Evolutionary conservation across 2,797 vertebrate species (phyloP).

Genomic region (Meda fulgida): DNA sequence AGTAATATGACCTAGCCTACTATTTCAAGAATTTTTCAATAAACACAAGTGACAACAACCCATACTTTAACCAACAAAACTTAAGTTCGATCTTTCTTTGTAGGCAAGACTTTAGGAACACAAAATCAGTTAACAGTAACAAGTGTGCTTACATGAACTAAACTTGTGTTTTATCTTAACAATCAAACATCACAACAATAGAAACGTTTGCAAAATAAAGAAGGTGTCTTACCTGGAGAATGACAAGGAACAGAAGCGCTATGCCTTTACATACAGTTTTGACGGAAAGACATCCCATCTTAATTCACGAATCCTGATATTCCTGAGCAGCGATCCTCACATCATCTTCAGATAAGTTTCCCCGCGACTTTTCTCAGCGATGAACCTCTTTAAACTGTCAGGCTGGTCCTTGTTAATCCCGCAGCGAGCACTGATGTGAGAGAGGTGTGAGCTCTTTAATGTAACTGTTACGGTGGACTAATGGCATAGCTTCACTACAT

Average conservation of each 20-base stretch:
- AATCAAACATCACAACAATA: neutral
- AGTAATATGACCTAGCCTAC: neutral
- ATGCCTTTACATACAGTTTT: neutral
- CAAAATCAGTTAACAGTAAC: neutral
- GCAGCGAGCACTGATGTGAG: neutral
- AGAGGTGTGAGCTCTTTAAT: neutral
- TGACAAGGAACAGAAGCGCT: conserved; percentile 2
- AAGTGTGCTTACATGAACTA: neutral
- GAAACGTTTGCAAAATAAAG: conserved; percentile 2
- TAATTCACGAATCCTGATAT: neutral
- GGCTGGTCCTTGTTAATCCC: neutral
- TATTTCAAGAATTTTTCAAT: neutral
- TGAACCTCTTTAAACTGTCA: neutral
- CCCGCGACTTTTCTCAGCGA: neutral
- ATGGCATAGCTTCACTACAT: neutral
- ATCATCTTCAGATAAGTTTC: neutral
- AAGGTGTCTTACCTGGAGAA: conserved; percentile 4
- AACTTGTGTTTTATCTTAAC: neutral
- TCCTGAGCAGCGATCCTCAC: neutral
- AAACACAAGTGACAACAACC: neutral
- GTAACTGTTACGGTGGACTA: too few species aligned
- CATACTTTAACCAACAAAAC: neutral
- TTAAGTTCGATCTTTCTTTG: neutral
- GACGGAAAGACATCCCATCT: conserved; percentile 13
- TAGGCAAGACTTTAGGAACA: neutral